Percentiles rank a stretch among this genome's conserved stretches.
These are phyloP conservation scores for Stomorhina lunata DNA, from an alignment of 2,888 invertebrate genomes.

Conservation along the genomic window DNA sequence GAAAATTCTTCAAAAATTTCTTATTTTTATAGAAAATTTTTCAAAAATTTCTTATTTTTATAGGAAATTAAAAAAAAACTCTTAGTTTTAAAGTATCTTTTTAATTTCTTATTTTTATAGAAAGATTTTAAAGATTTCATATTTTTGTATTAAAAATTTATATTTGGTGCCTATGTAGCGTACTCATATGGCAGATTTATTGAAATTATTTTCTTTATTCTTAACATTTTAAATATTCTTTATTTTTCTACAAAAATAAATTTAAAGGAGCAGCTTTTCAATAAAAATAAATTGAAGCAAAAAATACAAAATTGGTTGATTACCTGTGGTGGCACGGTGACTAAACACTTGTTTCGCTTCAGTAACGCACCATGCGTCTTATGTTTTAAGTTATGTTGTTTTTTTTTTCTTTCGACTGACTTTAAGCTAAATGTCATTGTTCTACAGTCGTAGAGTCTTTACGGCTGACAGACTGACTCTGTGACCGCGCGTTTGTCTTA, in stretches of 20 bases:
- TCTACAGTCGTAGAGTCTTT: background rate
- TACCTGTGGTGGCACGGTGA: slow-evolving; percentile 72
- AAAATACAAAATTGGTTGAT: slow-evolving; percentile 49
- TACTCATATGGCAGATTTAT: slow-evolving; percentile 41
- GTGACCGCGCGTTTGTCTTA: slow-evolving; percentile 24
- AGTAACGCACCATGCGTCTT: slow-evolving; percentile 75
- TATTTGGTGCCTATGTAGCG: no score
- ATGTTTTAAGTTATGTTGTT: slow-evolving; percentile 15
- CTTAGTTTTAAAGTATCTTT: no score
- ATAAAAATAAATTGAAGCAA: slow-evolving; percentile 9
- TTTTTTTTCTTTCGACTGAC: background rate
- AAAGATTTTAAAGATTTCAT: no score
- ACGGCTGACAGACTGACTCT: background rate
- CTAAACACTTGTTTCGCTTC: slow-evolving; percentile 80
- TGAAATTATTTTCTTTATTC: slow-evolving; percentile 16
- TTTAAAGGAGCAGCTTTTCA: slow-evolving; percentile 66
- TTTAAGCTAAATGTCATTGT: slow-evolving; percentile 24
- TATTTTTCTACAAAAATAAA: slow-evolving; percentile 45
- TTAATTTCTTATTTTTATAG: no score
- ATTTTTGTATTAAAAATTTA: no score
- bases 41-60: no score
- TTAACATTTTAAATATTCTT: slow-evolving; percentile 8
- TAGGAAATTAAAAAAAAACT: no score
- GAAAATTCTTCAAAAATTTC: no score
- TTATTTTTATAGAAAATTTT: no score